These are phyloP conservation scores for Halcyon leucocephala DNA, from an alignment of 2,797 vertebrate genomes.

Conservation along the genomic window DNA sequence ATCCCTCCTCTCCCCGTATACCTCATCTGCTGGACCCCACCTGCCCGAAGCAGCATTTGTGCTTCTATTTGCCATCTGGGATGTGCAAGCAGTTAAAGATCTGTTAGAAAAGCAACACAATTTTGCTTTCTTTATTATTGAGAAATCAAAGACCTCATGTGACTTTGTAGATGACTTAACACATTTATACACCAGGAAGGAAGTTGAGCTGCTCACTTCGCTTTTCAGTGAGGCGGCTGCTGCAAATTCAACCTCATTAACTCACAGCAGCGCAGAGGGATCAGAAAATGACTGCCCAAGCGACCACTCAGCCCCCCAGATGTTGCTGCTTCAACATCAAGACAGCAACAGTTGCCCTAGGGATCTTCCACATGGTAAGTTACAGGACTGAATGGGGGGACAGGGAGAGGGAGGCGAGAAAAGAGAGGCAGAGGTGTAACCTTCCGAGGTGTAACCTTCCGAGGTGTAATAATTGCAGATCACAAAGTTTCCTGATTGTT, in stretches of 20 bases:
- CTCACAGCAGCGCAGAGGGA: neutral
- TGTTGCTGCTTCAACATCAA: constrained; percentile 76
- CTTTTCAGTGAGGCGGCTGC: neutral
- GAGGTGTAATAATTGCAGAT: neutral
- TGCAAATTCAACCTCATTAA: neutral
- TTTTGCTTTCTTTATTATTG: neutral
- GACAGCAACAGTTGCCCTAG: constrained; percentile 53
- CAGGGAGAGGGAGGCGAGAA: neutral
- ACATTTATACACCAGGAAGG: constrained; percentile 61
- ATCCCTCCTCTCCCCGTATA: neutral
- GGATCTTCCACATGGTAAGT: constrained; percentile 80
- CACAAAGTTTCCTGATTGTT: neutral
- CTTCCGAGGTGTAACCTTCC: neutral
- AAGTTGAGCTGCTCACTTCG: neutral
- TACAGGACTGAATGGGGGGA: neutral
- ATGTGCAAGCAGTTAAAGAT: neutral
- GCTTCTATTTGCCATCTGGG: neutral
- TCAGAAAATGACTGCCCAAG: constrained; percentile 38
- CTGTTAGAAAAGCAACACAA: neutral
- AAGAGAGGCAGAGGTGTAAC: neutral
- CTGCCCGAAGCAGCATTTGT: fast-evolving
- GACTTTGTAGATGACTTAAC: constrained; percentile 65
- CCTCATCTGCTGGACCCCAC: neutral
- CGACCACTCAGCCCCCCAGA: neutral
- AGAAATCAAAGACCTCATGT: constrained; percentile 56